A percentile compares a stretch with the other conserved stretches of the same genome.
These are phyloP conservation scores for Allophyes oxyacanthae DNA, from an alignment of 2,888 invertebrate genomes.

Conservation along the genomic window DNA sequence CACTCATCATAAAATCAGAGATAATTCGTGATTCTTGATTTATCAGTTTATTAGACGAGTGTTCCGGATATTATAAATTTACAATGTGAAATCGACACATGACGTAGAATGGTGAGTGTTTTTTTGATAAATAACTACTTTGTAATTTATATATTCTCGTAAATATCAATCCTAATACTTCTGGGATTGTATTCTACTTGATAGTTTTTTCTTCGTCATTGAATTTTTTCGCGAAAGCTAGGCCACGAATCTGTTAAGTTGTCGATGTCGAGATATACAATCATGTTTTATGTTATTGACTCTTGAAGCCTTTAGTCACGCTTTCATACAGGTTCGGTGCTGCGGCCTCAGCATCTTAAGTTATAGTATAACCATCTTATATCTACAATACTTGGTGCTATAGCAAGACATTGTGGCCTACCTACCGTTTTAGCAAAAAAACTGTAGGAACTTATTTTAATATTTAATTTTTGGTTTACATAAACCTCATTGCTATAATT, in stretches of 20 bases:
- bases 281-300: constrained; percentile 41
- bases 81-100: constrained; percentile 74
- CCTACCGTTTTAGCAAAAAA: too few relatives aligned
- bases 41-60: constrained; percentile 11
- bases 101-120: constrained; percentile 71
- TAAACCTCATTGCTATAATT: too few relatives aligned
- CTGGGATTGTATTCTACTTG: constrained; percentile 7
- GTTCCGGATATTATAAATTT: constrained; percentile 56
- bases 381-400: too few relatives aligned
- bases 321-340: constrained; percentile 3
- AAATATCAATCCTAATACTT: constrained; percentile 1
- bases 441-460: too few relatives aligned
- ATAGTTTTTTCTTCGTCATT: constrained; percentile 15
- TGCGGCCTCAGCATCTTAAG: too few relatives aligned
- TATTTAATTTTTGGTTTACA: too few relatives aligned
- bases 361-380: too few relatives aligned
- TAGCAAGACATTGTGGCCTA: too few relatives aligned
- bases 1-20: constrained; percentile 19
- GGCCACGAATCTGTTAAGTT: constrained; percentile 5
- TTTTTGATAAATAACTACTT: constrained; percentile 39
- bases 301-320: constrained; percentile 19
- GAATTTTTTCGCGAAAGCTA: constrained; percentile 15
- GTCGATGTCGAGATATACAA: constrained; percentile 3
- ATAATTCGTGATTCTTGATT: constrained; percentile 18
- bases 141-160: constrained; percentile 18